Evolutionary conservation across 2,888 invertebrate species (phyloP).

Genomic region (Phyto melanocephala): DNA sequence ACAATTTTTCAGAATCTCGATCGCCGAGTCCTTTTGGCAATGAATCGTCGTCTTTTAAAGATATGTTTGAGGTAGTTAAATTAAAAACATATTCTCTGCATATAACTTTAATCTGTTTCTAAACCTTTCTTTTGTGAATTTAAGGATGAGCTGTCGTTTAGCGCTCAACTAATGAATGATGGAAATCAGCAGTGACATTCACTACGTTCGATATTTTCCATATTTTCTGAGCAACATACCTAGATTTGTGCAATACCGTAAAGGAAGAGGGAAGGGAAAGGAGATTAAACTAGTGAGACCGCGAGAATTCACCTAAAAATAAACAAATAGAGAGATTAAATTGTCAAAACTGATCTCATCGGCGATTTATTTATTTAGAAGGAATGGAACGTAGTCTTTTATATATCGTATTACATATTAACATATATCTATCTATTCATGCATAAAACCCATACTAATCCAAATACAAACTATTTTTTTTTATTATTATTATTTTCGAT

Average conservation of each 20-base stretch:
- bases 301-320: neutral
- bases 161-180: conserved; percentile 62
- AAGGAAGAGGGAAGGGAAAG: neutral
- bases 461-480: conserved; percentile 28
- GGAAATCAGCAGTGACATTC: conserved; percentile 63
- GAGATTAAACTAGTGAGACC: neutral
- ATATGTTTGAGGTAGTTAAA: conserved; percentile 81
- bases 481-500: neutral
- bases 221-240: conserved; percentile 64
- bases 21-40: conserved; percentile 86
- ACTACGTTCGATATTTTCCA: conserved; percentile 61
- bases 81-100: neutral
- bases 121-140: neutral
- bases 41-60: conserved; percentile 86
- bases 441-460: conserved; percentile 38
- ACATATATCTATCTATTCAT: conserved; percentile 36
- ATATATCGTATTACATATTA: conserved; percentile 32
- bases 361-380: conserved; percentile 35
- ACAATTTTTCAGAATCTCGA: conserved; percentile 82
- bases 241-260: conserved; percentile 60
- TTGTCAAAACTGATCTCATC: conserved; percentile 56
- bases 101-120: neutral
- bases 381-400: conserved; percentile 33
- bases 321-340: conserved; percentile 43
- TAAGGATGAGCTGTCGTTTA: conserved; percentile 61